Conservation (phyloP, 2,113 vertebrate species). For the Excalfactoria chinensis region DNA sequence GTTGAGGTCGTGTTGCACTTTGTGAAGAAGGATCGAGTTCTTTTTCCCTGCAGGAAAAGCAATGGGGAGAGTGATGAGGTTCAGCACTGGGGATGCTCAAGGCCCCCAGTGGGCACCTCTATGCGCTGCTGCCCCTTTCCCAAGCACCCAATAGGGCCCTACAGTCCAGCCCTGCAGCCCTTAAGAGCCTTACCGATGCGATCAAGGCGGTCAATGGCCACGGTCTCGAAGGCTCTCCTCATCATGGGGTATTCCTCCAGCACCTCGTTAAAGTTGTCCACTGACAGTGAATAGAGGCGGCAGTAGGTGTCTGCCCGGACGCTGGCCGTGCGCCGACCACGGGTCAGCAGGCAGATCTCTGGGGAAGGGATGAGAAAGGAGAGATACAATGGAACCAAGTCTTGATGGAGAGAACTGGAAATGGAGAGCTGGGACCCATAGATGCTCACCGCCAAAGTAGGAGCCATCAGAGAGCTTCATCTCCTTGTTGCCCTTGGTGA, state of each 20-base stretch:
- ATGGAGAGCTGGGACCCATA: accelerated
- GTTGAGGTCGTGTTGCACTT: slow-evolving; percentile 96
- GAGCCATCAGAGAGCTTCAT: slow-evolving; percentile 97
- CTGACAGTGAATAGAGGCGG: slow-evolving; percentile 92
- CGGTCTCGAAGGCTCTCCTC: slow-evolving; percentile 95
- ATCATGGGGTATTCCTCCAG: slow-evolving; percentile 99
- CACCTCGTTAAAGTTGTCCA: slow-evolving; percentile 98
- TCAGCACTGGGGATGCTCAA: accelerated
- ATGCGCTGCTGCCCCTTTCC: not conserved
- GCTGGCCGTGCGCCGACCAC: slow-evolving; percentile 92
- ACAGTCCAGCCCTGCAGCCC: no score
- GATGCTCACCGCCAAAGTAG: slow-evolving; percentile 91
- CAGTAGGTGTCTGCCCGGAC: slow-evolving; percentile 96
- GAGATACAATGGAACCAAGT: not conserved
- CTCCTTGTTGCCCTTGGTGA: slow-evolving; percentile 93
- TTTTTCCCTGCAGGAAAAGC: slow-evolving; percentile 87
- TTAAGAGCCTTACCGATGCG: slow-evolving; percentile 85
- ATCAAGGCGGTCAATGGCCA: slow-evolving; percentile 96
- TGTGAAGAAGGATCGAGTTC: slow-evolving; percentile 96
- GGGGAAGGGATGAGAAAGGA: not conserved
- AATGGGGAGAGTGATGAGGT: accelerated
- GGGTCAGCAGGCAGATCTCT: slow-evolving; percentile 97
- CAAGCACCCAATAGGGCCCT: not conserved
- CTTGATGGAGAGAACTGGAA: accelerated
- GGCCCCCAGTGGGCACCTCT: not conserved